These are phyloP conservation scores for Ophion costatus DNA, from an alignment of 2,888 invertebrate genomes.

Conservation along the genomic window DNA sequence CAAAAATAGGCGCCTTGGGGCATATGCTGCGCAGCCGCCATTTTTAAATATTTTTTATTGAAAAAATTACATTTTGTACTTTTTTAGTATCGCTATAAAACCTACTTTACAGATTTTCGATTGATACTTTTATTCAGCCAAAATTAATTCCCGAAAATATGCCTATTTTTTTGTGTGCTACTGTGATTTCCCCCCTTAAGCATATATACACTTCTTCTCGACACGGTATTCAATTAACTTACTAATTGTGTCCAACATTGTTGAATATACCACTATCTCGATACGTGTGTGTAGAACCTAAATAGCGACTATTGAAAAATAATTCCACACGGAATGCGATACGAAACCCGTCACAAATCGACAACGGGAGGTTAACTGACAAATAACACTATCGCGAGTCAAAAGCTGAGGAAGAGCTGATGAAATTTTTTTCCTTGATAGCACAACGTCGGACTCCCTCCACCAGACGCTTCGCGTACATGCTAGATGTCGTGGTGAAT, in stretches of 20 bases:
- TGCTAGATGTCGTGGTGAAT: background rate
- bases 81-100: too few species aligned
- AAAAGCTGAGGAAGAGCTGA: conserved; percentile 21
- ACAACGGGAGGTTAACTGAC: conserved; percentile 16
- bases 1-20: too few species aligned
- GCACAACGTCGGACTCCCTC: conserved; percentile 14
- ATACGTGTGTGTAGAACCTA: background rate
- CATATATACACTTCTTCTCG: too few species aligned
- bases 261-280: background rate
- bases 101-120: too few species aligned
- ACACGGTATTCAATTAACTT: background rate
- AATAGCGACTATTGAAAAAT: conserved; percentile 9
- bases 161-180: too few species aligned
- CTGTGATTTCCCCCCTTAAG: too few species aligned
- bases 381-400: conserved; percentile 18
- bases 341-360: conserved; percentile 10
- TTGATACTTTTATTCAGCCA: too few species aligned
- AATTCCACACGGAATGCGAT: background rate
- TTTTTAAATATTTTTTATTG: too few species aligned
- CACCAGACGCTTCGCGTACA: conserved; percentile 9
- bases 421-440: conserved; percentile 24
- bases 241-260: background rate
- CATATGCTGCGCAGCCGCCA: too few species aligned
- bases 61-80: too few species aligned
- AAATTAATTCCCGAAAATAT: too few species aligned